Percentiles rank a stretch among this genome's conserved stretches.
Evolutionary conservation across 2,113 vertebrate species (phyloP).

Genomic region (Perognathus longimembris): DNA sequence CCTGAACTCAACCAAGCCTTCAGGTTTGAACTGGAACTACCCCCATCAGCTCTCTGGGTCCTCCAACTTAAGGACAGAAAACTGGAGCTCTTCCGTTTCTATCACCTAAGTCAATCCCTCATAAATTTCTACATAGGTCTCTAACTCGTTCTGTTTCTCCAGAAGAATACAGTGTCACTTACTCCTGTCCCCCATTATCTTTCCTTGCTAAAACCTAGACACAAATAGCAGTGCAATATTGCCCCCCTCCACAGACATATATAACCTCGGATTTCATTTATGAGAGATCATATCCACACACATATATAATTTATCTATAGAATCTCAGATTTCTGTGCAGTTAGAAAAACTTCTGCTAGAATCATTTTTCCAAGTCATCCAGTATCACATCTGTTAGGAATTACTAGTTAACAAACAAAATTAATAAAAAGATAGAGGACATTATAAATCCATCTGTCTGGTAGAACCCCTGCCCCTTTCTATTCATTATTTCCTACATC

Average conservation of each 20-base stretch:
- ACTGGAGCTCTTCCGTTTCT: not conserved
- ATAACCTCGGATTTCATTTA: not conserved
- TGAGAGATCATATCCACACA: not conserved
- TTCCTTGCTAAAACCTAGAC: not conserved
- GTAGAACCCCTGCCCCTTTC: not conserved
- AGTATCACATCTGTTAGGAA: conserved; percentile 8
- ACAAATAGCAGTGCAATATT: not conserved
- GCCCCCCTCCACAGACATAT: not conserved
- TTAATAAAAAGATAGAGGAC: conserved; percentile 66
- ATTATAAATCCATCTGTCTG: conserved; percentile 25
- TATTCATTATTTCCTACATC: not conserved
- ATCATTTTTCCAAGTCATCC: not conserved
- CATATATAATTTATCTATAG: no score
- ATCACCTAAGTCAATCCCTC: not conserved
- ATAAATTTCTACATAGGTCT: not conserved
- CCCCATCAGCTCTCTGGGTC: not conserved
- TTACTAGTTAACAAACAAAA: conserved; percentile 78
- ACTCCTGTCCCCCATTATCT: not conserved
- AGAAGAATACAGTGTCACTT: not conserved
- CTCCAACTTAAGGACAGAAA: not conserved
- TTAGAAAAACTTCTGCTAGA: conserved; percentile 47
- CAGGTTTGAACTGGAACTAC: not conserved
- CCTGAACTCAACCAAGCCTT: not conserved
- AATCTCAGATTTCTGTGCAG: no score
- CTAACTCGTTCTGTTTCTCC: not conserved